phyloP scores from a whole-genome alignment of 2,113 vertebrate species.

The Pan paniscus region DNA sequence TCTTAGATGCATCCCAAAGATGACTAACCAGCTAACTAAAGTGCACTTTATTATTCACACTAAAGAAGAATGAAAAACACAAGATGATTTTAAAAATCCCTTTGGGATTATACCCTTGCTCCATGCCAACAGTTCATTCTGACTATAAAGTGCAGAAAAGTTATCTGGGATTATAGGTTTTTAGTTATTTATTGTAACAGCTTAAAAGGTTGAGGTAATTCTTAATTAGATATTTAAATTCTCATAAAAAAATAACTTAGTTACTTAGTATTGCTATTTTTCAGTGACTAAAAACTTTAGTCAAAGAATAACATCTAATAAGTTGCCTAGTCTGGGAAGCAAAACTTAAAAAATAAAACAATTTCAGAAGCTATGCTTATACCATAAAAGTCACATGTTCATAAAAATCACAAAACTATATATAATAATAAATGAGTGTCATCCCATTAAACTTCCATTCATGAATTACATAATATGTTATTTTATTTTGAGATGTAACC shows the following conservation, averaged over 20 bases:
- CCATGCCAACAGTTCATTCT: background rate
- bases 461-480: background rate
- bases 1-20: background rate
- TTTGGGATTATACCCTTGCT: background rate
- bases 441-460: background rate
- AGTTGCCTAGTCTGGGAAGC: background rate
- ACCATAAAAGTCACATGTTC: background rate
- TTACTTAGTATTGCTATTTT: background rate
- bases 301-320: background rate
- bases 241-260: background rate
- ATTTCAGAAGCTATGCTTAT: background rate
- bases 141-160: background rate
- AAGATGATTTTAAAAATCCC: background rate
- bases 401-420: background rate
- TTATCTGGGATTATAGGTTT: background rate
- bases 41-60: background rate
- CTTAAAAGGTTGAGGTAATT: background rate
- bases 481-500: background rate
- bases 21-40: background rate
- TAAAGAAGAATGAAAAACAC: background rate
- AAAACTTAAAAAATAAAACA: background rate
- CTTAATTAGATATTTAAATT: background rate
- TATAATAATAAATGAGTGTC: background rate
- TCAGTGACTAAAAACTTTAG: background rate
- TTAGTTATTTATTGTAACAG: background rate